Percentiles rank a stretch among this genome's conserved stretches.
phyloP scores from a whole-genome alignment of 2,797 vertebrate genomes.

The Platyrinchus mystaceus region DNA sequence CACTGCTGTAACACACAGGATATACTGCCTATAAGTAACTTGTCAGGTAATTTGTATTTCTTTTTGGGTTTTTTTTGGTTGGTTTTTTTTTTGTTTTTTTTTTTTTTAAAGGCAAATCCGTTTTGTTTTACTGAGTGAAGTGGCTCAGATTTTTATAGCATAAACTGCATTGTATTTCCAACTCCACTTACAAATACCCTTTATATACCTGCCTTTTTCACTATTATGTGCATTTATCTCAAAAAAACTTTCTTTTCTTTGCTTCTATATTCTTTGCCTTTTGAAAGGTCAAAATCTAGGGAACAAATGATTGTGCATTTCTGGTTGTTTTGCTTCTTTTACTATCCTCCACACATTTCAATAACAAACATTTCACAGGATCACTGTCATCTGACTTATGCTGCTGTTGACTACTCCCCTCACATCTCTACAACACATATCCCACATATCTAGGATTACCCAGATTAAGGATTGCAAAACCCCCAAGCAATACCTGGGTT shows the following conservation, averaged over 20 bases:
- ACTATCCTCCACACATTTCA: neutral
- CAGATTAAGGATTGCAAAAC: neutral
- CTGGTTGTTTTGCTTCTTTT: neutral
- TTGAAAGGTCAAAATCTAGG: neutral
- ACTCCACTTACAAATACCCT: neutral
- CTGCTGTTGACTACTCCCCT: neutral
- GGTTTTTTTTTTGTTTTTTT: neutral
- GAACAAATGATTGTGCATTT: neutral
- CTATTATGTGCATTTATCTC: neutral
- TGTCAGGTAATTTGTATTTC: neutral
- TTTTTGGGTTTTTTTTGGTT: neutral
- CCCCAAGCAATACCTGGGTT: neutral
- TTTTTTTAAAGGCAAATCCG: neutral
- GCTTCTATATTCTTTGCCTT: neutral
- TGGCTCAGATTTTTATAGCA: neutral
- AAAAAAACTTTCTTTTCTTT: neutral
- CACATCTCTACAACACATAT: neutral
- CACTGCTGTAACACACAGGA: neutral
- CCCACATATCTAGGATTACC: too few species aligned
- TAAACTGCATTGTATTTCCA: neutral
- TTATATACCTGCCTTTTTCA: neutral
- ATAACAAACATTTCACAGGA: neutral
- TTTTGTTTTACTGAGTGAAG: neutral
- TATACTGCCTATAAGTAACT: neutral
- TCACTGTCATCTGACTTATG: neutral